Conservation (phyloP, 2,113 vertebrate species). For the Notechis scutatus region DNA sequence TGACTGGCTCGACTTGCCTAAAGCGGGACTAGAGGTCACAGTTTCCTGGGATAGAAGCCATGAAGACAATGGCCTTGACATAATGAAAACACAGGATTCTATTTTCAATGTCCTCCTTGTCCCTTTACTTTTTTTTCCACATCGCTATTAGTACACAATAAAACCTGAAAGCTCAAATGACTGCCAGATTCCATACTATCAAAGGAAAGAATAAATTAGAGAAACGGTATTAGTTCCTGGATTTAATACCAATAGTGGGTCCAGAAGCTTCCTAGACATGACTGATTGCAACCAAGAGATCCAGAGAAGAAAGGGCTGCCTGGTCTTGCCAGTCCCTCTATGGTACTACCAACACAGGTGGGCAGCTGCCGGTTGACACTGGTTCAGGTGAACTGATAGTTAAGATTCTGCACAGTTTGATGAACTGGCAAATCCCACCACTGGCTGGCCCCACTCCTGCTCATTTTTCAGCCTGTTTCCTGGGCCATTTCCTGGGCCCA, state of each 20-base stretch:
- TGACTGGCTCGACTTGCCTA: not conserved
- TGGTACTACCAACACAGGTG: not conserved
- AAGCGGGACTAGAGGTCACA: not conserved
- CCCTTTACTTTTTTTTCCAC: not conserved
- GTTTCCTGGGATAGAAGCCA: not conserved
- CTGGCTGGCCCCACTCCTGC: too few relatives aligned
- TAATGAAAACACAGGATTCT: not conserved
- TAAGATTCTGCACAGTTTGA: too few relatives aligned
- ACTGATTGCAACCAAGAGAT: not conserved
- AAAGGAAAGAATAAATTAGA: not conserved
- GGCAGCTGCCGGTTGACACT: too few relatives aligned
- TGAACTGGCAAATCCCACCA: too few relatives aligned
- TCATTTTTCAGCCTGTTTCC: too few relatives aligned
- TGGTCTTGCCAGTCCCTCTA: not conserved
- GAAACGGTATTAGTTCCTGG: not conserved
- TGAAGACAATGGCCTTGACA: not conserved
- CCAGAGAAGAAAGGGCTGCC: not conserved
- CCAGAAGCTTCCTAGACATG: not conserved
- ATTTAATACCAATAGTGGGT: not conserved
- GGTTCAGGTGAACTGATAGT: too few relatives aligned
- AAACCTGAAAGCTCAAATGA: not conserved
- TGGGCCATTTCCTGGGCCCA: too few relatives aligned
- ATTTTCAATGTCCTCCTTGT: not conserved
- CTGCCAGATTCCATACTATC: not conserved
- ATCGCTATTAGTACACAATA: not conserved